phyloP scores from a whole-genome alignment of 2,888 invertebrate genomes.

The Ophioninae sp. region DNA sequence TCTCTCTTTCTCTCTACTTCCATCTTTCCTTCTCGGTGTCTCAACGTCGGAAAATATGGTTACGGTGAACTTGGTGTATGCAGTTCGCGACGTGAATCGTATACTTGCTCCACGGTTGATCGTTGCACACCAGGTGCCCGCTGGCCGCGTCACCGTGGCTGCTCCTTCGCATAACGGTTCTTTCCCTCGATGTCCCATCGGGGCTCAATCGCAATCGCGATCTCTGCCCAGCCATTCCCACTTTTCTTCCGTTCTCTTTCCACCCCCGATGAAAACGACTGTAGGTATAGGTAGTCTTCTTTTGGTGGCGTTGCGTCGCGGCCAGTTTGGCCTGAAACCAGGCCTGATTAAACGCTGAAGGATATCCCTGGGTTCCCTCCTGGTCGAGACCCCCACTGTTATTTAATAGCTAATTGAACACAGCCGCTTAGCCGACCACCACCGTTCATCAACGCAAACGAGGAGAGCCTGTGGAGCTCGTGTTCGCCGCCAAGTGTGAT shows the following conservation, averaged over 20 bases:
- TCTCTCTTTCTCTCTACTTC: conserved; percentile 25
- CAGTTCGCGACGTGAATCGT: conserved; percentile 49
- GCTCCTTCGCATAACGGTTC: conserved; percentile 73
- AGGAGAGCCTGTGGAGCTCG: conserved; percentile 21
- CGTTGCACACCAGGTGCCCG: conserved; percentile 72
- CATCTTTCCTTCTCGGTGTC: conserved; percentile 24
- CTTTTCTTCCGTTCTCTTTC: conserved; percentile 11
- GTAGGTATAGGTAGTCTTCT: not conserved
- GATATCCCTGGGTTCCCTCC: conserved; percentile 49
- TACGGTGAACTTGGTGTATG: conserved; percentile 42
- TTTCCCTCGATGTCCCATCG: conserved; percentile 72
- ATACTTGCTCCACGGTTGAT: conserved; percentile 51
- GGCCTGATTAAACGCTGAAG: conserved; percentile 61
- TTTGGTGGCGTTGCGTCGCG: conserved; percentile 2
- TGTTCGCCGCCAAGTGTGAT: not conserved
- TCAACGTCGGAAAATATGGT: conserved; percentile 53
- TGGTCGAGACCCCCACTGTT: conserved; percentile 64
- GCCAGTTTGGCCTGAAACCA: conserved; percentile 61
- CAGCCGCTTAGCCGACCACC: conserved; percentile 55
- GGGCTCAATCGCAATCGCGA: conserved; percentile 76
- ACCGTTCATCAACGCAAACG: conserved; percentile 63
- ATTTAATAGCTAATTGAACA: conserved; percentile 72
- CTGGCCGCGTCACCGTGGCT: conserved; percentile 72
- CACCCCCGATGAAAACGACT: not conserved
- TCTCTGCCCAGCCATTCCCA: conserved; percentile 65